Conservation (phyloP, 2,113 vertebrate species). For the Arenaria interpres region DNA sequence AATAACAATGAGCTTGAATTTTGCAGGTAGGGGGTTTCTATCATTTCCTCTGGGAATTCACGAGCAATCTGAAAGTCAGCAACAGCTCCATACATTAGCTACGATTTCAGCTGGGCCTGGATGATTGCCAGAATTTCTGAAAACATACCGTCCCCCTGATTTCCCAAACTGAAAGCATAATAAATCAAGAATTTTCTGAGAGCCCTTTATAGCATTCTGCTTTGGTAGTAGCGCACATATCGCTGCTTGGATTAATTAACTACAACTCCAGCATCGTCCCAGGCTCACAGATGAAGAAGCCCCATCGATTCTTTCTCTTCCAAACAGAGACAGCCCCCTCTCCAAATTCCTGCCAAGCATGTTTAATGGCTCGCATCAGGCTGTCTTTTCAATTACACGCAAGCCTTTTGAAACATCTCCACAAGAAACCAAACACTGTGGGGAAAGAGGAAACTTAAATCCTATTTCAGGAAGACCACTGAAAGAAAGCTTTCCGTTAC, state of each 20-base stretch:
- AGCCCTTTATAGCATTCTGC: not conserved
- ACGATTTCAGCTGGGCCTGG: not conserved
- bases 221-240: not conserved
- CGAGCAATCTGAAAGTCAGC: not conserved
- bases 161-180: not conserved
- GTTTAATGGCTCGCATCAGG: not conserved
- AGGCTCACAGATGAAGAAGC: not conserved
- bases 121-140: not conserved
- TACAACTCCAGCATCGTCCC: not conserved
- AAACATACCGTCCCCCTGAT: not conserved
- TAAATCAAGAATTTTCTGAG: not conserved
- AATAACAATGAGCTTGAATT: not conserved
- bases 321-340: not conserved
- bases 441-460: not conserved
- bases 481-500: not conserved
- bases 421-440: not conserved
- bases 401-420: not conserved
- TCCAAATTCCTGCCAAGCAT: not conserved
- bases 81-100: not conserved
- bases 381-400: constrained; percentile 32
- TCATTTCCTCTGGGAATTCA: not conserved
- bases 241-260: not conserved
- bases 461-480: not conserved
- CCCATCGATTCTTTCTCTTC: not conserved
- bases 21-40: not conserved